Base-by-base conservation (phyloP, 2,888 invertebrate species). In the Campoplex capitator region DNA sequence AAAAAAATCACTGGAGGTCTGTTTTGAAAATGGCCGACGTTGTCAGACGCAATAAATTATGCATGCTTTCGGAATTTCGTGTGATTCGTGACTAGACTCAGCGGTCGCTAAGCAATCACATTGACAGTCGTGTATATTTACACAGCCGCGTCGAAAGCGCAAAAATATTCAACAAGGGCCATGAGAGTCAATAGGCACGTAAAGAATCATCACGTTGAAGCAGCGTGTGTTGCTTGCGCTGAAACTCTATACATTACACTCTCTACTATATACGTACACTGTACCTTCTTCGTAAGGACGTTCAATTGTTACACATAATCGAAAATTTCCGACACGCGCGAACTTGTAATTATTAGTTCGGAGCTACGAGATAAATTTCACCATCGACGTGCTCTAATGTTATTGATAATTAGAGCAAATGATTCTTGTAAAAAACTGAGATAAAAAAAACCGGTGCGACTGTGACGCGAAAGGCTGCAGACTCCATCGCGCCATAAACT, bases 11-110 rank as follows among this genome's bases (percentile, higher is more conserved):
- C 28, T 48, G 45, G 32, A 71, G 71, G 71, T 48, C 45, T 48
- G 71, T 71, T 71, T 48, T 71, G 71, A 71, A 71, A 71, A 71
- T 71, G 71, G 71, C 71, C 32, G 71, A 48, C 71, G 71, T 42
- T 71, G 62, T 62, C 62, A 62, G 16, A 32, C 62, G 32, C 32
- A 32, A 62, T 16, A 16, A 62, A 62, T 62, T 62, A 16, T 32
- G 62, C 62, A 32, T 62, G 32, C 0, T 62, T 62, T 62, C 16
- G 62, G 32, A 62, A 62, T 62, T 62, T 62, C 3, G 2, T 32
- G 32, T 62, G 11, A 32, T 32, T 62, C 13, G 16, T 62, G 32
- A 32, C 7, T 32, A 32, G 16, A 62, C 32, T 62, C 32, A 16
- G 62, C 16, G 6, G 32, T 16, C 16, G 7, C 16, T 32, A 16